phyloP scores from a whole-genome alignment of 2,797 vertebrate species.

The Acrossocheilus fasciatus region DNA sequence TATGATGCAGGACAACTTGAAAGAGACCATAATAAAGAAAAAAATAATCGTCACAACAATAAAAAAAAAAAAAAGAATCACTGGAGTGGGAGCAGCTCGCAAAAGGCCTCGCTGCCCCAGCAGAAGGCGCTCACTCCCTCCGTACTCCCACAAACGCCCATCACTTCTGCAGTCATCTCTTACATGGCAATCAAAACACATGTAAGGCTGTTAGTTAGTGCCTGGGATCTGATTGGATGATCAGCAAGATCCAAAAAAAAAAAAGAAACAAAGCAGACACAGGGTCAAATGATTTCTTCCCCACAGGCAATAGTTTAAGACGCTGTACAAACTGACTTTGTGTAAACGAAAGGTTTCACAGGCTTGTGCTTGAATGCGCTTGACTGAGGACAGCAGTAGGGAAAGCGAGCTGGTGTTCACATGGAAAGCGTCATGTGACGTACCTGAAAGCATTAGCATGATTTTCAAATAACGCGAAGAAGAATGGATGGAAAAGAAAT shows the following conservation, averaged over 20 bases:
- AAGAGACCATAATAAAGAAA: slow-evolving; percentile 56
- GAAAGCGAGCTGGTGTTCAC: slow-evolving; percentile 51
- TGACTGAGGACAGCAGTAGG: slow-evolving; percentile 18
- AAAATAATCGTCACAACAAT: slow-evolving; percentile 14
- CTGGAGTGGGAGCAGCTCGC: slow-evolving; percentile 71
- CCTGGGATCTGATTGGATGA: slow-evolving; percentile 23
- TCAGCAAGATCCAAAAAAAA: neutral
- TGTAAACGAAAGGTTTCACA: slow-evolving; percentile 36
- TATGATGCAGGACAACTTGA: slow-evolving; percentile 51
- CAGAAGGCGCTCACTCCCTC: slow-evolving; percentile 43
- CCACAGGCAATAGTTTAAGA: slow-evolving; percentile 32
- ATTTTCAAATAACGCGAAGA: slow-evolving; percentile 67
- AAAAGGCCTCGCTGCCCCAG: slow-evolving; percentile 62
- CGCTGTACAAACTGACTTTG: neutral
- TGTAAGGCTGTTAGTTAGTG: slow-evolving; percentile 20
- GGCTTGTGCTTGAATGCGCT: slow-evolving; percentile 37
- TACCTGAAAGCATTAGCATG: slow-evolving; percentile 40
- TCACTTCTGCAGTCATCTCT: slow-evolving; percentile 13
- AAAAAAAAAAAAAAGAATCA: slow-evolving; percentile 55
- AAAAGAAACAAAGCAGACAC: neutral
- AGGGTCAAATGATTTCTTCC: slow-evolving; percentile 3
- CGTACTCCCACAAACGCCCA: slow-evolving; percentile 14
- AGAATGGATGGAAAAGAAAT: slow-evolving; percentile 68
- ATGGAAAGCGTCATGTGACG: slow-evolving; percentile 29
- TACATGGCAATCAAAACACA: slow-evolving; percentile 25